Percentiles rank a stretch among this genome's conserved stretches.
phyloP scores from a whole-genome alignment of 2,888 invertebrate genomes.

The Hololepta plana region DNA sequence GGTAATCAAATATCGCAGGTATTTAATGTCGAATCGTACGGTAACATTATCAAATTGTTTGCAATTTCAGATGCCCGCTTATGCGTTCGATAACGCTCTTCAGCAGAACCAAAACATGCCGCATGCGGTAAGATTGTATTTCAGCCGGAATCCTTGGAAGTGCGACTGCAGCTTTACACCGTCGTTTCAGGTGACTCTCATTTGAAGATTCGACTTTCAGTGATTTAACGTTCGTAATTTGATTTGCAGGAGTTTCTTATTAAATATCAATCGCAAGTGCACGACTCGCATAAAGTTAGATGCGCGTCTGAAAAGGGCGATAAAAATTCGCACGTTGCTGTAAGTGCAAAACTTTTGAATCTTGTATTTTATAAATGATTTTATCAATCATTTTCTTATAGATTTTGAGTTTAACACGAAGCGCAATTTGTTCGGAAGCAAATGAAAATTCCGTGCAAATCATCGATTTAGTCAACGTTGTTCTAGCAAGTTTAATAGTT shows the following conservation, averaged over 20 bases:
- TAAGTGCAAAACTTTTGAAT: constrained; percentile 23
- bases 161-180: constrained; percentile 71
- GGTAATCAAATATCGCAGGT: constrained; percentile 59
- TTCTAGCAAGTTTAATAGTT: constrained; percentile 47
- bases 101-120: constrained; percentile 55
- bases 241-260: constrained; percentile 36
- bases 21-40: constrained; percentile 7
- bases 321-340: constrained; percentile 41
- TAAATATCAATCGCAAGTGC: constrained; percentile 50
- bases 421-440: constrained; percentile 44
- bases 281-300: constrained; percentile 48
- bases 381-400: constrained; percentile 12
- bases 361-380: no score
- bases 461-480: constrained; percentile 54
- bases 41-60: background rate
- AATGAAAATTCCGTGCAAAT: constrained; percentile 39
- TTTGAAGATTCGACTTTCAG: no score
- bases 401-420: constrained; percentile 28
- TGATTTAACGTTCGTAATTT: no score
- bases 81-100: constrained; percentile 62
- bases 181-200: constrained; percentile 43
- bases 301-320: constrained; percentile 46
- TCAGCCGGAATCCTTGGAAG: constrained; percentile 66
- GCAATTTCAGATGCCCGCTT: constrained; percentile 49
- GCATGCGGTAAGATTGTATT: constrained; percentile 46